phyloP scores from a whole-genome alignment of 2,888 invertebrate genomes.

The Bedellia somnulentella region DNA sequence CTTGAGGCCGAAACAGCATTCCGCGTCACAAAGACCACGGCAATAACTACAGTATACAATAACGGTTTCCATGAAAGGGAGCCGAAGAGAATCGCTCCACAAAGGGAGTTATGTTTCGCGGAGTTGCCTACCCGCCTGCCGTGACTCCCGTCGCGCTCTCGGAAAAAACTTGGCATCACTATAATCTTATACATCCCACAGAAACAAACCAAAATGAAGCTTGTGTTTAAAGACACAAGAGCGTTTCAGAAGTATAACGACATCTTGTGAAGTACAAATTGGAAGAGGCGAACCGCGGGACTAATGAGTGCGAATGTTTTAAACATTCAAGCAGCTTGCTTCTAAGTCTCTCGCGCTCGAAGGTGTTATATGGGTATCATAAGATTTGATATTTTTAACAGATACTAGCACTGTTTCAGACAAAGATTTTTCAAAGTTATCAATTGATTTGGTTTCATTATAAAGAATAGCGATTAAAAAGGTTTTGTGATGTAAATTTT shows the following conservation, averaged over 20 bases:
- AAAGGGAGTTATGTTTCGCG: constrained; percentile 27
- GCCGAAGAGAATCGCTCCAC: constrained; percentile 25
- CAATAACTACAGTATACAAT: constrained; percentile 33
- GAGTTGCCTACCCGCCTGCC: constrained; percentile 34
- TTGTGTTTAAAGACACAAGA: no score
- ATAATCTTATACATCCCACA: neutral
- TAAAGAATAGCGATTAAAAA: no score
- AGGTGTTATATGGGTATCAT: no score
- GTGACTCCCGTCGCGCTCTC: constrained; percentile 28
- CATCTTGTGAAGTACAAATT: no score
- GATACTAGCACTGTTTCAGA: no score
- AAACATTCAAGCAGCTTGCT: constrained; percentile 18
- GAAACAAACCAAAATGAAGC: neutral
- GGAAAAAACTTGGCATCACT: constrained; percentile 39
- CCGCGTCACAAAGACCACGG: constrained; percentile 23
- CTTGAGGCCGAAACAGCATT: constrained; percentile 14
- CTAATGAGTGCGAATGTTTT: constrained; percentile 28
- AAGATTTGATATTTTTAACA: no score
- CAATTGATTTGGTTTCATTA: no score
- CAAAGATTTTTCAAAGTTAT: no score
- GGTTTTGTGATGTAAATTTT: no score
- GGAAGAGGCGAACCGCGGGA: constrained; percentile 5
- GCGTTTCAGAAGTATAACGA: no score
- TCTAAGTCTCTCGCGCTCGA: neutral
- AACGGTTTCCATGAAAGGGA: constrained; percentile 36